Base-by-base conservation (phyloP, 2,113 vertebrate species). In the Vulpes lagopus region DNA sequence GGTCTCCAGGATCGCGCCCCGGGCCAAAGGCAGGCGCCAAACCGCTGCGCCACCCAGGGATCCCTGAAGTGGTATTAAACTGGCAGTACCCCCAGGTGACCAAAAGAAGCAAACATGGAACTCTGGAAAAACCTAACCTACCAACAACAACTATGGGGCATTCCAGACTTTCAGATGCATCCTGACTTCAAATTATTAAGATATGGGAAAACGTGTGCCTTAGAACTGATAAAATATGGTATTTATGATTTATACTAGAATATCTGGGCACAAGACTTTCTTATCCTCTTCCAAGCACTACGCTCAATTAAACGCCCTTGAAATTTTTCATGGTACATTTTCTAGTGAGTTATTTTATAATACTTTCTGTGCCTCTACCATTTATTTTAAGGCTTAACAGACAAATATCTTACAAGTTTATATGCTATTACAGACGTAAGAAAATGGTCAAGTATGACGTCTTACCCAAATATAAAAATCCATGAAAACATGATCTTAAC, bases 221-320 rank as follows among this genome's bases (percentile, higher is more conserved):
- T n/a, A 57, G 32, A 86, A 89, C 0, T 82, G 62, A 94, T 64
- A 57, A 96, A 67, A 94, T 49, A 69, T 0, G 5, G 73, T 65
- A 49, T 32, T 76, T 43, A 23, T 60, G 11, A 83, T 35, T 65
- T 53, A 35, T 20, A 62, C 2, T 10, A 69, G 20, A 88, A 65
- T 89, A 67, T 89, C 16, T 83, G 16, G 25, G 12, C 23, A 60
- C 1, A 53, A 93, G 91, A 85, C 17, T 35, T 83, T 53, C n/a
- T 76, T 59, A 65, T 2, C 38, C 9, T 82, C n/a, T 93, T 90
- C 82, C 43, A 92, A 95, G 57, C 27, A 94, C 20, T 57, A 90
- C 3, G 12, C 60, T 43, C 11, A 1, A 62, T 71, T 55, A 49
- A 85, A 82, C 4, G 3, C n/a, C 38, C 17, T 27, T 81, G 17